phyloP scores from a whole-genome alignment of 1,140 invertebrate genomes.

The Chrysomallon squamiferum region DNA sequence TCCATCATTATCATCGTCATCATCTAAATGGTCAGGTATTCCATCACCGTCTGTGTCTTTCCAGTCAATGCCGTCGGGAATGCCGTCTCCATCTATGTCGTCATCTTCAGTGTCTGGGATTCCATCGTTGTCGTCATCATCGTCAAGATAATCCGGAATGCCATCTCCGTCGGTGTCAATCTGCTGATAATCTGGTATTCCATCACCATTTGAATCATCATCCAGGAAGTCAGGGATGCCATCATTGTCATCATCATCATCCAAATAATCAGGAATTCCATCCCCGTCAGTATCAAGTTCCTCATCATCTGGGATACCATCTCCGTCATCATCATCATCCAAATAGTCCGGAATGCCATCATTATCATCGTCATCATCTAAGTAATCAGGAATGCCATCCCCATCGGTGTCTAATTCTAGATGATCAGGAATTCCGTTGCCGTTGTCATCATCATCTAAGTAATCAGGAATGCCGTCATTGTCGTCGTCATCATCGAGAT shows the following conservation, averaged over 20 bases:
- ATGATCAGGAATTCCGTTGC: slow-evolving; percentile 54
- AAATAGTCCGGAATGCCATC: slow-evolving; percentile 49
- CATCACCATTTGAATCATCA: slow-evolving; percentile 47
- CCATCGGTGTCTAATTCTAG: slow-evolving; percentile 49
- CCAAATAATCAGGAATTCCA: slow-evolving; percentile 50
- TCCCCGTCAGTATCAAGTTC: slow-evolving; percentile 49
- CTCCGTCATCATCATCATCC: slow-evolving; percentile 43
- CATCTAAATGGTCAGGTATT: slow-evolving; percentile 43
- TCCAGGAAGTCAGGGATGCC: slow-evolving; percentile 53
- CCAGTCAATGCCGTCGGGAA: slow-evolving; percentile 40
- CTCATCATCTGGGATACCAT: slow-evolving; percentile 51
- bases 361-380: slow-evolving; percentile 47
- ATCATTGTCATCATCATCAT: slow-evolving; percentile 44
- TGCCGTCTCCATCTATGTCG: slow-evolving; percentile 52
- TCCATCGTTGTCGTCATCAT: slow-evolving; percentile 55
- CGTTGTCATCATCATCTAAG: slow-evolving; percentile 42
- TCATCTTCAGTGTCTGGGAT: slow-evolving; percentile 38
- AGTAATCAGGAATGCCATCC: slow-evolving; percentile 53
- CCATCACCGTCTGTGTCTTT: slow-evolving; percentile 49
- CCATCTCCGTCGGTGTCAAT: slow-evolving; percentile 48
- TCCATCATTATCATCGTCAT: slow-evolving; percentile 52
- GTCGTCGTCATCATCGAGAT: slow-evolving; percentile 47
- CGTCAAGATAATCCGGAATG: slow-evolving; percentile 46
- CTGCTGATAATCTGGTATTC: slow-evolving; percentile 45
- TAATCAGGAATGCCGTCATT: slow-evolving; percentile 56